These are phyloP conservation scores for Tragelaphus strepsiceros DNA, from an alignment of 2,113 vertebrate species.

Conservation along the genomic window DNA sequence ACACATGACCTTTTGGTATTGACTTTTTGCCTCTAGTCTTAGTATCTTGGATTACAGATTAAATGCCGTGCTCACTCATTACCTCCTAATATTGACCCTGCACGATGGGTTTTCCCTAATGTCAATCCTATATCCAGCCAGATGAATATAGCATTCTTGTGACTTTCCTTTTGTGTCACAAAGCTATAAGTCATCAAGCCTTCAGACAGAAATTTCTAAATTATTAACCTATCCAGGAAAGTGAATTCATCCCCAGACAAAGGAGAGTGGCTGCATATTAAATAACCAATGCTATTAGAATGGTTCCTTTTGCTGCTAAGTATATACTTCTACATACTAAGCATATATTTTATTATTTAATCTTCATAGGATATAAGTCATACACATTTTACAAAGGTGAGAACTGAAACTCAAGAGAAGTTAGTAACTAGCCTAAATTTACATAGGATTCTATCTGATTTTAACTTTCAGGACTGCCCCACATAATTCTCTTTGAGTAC, in stretches of 20 bases:
- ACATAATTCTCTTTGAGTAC: not conserved
- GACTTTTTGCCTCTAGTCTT: slow-evolving; percentile 5
- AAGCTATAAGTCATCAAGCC: not conserved
- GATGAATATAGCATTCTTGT: not conserved
- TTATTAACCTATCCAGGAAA: not conserved
- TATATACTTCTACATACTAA: not conserved
- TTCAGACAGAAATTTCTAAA: not conserved
- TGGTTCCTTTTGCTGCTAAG: not conserved
- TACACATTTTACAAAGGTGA: not conserved
- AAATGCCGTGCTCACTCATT: slow-evolving; percentile 1
- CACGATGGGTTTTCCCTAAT: not conserved
- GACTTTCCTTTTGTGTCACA: not conserved
- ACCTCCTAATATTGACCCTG: not conserved
- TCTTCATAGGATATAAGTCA: not conserved
- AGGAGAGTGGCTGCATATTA: not conserved
- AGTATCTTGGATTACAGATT: slow-evolving; percentile 31
- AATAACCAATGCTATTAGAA: not conserved
- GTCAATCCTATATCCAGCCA: not conserved
- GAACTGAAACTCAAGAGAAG: not conserved
- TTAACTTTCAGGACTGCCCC: not conserved
- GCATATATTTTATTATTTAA: not conserved
- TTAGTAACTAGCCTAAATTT: not conserved
- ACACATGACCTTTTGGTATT: not conserved
- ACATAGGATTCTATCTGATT: slow-evolving; percentile 3
- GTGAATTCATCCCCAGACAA: not conserved